These are phyloP conservation scores for Buteo buteo DNA, from an alignment of 2,113 vertebrate species.

Conservation along the genomic window DNA sequence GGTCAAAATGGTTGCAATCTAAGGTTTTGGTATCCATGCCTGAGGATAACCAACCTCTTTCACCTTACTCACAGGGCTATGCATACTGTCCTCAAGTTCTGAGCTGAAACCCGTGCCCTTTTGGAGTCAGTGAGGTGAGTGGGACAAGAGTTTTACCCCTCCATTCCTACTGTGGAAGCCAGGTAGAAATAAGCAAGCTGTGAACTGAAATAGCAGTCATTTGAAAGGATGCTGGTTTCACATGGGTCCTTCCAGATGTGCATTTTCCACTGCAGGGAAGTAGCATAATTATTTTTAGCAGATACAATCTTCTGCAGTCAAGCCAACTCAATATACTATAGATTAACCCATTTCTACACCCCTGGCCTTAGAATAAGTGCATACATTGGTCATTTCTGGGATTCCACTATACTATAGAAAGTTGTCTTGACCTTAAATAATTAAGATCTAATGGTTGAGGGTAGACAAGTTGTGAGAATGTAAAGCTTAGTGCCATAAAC, in stretches of 20 bases:
- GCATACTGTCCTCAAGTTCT: neutral
- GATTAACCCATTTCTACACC: neutral
- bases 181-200: neutral
- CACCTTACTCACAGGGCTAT: neutral
- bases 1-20: neutral
- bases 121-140: neutral
- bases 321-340: neutral
- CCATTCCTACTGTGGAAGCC: neutral
- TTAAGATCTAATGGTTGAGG: neutral
- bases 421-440: neutral
- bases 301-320: neutral
- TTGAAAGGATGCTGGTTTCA: neutral
- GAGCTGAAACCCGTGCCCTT: neutral
- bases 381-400: neutral
- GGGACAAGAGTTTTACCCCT: neutral
- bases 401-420: neutral
- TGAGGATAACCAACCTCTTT: neutral
- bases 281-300: neutral
- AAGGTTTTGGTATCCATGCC: neutral
- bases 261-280: neutral
- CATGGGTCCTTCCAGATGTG: neutral
- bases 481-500: neutral
- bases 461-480: neutral
- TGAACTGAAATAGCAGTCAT: neutral
- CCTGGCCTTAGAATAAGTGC: neutral